Evolutionary conservation across 2,113 vertebrate species (phyloP).

Genomic region (Phyllostomus hastatus): DNA sequence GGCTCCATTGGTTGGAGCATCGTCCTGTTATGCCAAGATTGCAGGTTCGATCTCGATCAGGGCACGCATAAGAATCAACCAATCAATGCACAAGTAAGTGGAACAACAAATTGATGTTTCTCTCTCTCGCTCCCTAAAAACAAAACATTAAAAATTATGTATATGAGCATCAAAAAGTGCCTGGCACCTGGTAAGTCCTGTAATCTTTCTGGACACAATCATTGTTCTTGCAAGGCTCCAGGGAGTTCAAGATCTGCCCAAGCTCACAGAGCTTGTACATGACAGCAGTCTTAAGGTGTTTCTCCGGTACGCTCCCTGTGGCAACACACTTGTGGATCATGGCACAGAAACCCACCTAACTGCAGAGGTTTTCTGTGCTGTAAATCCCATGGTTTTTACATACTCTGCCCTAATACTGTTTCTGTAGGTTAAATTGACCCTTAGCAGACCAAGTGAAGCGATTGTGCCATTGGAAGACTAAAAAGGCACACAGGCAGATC

Average conservation of each 20-base stretch:
- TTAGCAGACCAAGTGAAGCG: not conserved
- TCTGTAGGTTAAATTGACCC: not conserved
- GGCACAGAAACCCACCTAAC: not conserved
- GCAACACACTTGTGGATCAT: not conserved
- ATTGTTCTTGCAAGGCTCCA: not conserved
- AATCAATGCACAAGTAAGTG: too few species aligned
- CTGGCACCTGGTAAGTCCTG: not conserved
- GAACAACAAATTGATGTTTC: too few species aligned
- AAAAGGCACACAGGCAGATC: not conserved
- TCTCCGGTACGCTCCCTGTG: not conserved
- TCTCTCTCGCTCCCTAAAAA: too few species aligned
- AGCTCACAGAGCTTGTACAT: not conserved
- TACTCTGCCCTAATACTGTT: not conserved
- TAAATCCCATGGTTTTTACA: not conserved
- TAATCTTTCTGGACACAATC: not conserved
- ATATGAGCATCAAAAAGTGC: not conserved
- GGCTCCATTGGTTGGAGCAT: too few species aligned
- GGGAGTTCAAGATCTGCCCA: not conserved
- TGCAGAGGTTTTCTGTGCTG: not conserved
- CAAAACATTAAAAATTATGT: too few species aligned
- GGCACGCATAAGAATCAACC: too few species aligned
- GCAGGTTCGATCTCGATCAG: too few species aligned
- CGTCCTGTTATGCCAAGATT: too few species aligned
- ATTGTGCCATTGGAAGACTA: not conserved
- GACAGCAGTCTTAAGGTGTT: not conserved